phyloP scores from a whole-genome alignment of 2,113 vertebrate genomes.

The Tor tambroides region DNA sequence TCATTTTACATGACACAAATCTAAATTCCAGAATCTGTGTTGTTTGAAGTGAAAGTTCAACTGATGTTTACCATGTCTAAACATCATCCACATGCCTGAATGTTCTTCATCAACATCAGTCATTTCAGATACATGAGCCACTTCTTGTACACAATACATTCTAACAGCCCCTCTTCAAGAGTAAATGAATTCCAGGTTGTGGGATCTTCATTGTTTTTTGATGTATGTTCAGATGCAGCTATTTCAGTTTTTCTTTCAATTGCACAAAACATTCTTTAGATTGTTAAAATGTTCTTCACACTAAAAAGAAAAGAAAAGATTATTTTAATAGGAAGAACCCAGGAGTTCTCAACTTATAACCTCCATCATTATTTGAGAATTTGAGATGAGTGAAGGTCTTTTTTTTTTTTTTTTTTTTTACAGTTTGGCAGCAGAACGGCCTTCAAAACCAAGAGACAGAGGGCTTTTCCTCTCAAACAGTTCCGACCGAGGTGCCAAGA shows the following conservation, averaged over 20 bases:
- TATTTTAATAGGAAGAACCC: neutral
- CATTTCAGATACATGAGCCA: neutral
- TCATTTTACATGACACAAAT: neutral
- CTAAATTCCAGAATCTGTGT: neutral
- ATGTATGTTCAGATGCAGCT: neutral
- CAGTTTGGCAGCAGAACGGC: neutral
- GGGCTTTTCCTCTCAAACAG: constrained; percentile 23
- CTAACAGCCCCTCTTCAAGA: neutral
- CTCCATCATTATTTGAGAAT: neutral
- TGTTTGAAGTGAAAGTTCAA: neutral
- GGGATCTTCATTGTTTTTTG: neutral
- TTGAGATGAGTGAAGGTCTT: neutral
- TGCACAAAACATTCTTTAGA: no score
- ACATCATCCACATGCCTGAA: neutral
- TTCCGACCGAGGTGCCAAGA: constrained; percentile 41
- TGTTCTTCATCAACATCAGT: constrained; percentile 7
- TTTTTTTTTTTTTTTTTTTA: neutral
- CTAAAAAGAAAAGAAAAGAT: neutral
- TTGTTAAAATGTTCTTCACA: no score
- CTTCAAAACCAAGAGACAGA: constrained; percentile 18
- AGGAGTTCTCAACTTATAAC: neutral
- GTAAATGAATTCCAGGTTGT: neutral
- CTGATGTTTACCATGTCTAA: constrained; percentile 1
- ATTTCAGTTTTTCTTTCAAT: no score
- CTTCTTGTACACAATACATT: neutral